Evolutionary conservation across 1,140 invertebrate genomes (phyloP), one percentile per base, ranked within the genome.

Genomic region (Copidosoma floridanum): DNA sequence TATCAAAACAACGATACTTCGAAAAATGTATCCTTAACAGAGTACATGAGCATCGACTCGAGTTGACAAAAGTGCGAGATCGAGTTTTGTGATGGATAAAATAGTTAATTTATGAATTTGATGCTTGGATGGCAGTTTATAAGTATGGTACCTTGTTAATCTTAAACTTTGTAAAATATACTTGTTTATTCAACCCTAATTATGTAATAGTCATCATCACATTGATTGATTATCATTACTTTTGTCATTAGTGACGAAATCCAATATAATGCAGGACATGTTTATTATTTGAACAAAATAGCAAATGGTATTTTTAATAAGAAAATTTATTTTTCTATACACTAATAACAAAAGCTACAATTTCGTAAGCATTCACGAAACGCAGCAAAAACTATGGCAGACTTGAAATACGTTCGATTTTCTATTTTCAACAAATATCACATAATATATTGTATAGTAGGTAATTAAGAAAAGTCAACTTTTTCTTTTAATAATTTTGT

Each of bases 11-110:
- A 23, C 21, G 52, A 57, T 43, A 23, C 16, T 32, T 50, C 64
- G 20, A 52, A 46, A 61, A 62, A 57, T 48, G 41, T 50, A 35
- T 20, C 53, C 16, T 35, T 58, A 44, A 46, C 24, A 11, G 55
- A 58, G 16, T 61, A 52, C 20, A 68, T 64, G 54, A 64, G 51
- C 32, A 51, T 65, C 44, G 54, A 65, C 52, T 54, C 46, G 16
- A 61, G 24, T 48, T 51, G 38, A 58, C 26, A 41, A 20, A 23
- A 32, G n/a, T n/a, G n/a, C n/a, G n/a, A 35, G 3, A 55, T 35
- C 16, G n/a, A 24, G 2, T 27, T 21, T 5, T 46, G 14, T 16
- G 1, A 23, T 5, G 47, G n/a, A 11, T 37, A 24, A 32, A 47
- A 46, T 7, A 55, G 20, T 18, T 57, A 27, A 7, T 48, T 37